phyloP scores from a whole-genome alignment of 2,797 vertebrate species.

The Halcyon smyrnensis region DNA sequence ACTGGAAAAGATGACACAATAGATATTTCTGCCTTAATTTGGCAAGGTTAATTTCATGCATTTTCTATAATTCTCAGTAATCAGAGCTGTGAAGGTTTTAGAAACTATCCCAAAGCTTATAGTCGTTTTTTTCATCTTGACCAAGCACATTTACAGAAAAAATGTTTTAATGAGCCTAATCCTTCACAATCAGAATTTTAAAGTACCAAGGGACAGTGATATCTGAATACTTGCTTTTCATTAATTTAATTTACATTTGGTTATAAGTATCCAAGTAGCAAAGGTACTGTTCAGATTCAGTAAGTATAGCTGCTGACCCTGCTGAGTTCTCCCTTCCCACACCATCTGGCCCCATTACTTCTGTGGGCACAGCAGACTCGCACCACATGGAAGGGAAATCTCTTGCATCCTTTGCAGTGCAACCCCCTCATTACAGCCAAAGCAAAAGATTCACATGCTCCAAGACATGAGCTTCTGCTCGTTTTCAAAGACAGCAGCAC shows the following conservation, averaged over 20 bases:
- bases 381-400: constrained; percentile 23
- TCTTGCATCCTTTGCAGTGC: constrained; percentile 47
- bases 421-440: constrained; percentile 24
- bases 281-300: constrained; percentile 27
- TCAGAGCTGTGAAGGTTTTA: not conserved
- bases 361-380: not conserved
- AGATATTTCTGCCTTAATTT: constrained; percentile 18
- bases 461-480: constrained; percentile 33
- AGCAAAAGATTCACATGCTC: constrained; percentile 17
- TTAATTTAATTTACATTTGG: constrained; percentile 52
- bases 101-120: constrained; percentile 5
- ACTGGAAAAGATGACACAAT: constrained; percentile 76
- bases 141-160: constrained; percentile 7
- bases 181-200: constrained; percentile 34
- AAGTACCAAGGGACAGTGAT: constrained; percentile 13
- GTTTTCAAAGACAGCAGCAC: constrained; percentile 9
- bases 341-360: constrained; percentile 57
- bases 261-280: constrained; percentile 20
- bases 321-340: constrained; percentile 56
- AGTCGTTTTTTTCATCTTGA: not conserved
- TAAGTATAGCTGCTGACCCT: constrained; percentile 36
- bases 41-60: not conserved
- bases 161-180: constrained; percentile 56
- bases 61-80: not conserved
- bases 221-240: not conserved